Evolutionary conservation across 2,888 invertebrate species (phyloP).

Genomic region (Sturmia bella): DNA sequence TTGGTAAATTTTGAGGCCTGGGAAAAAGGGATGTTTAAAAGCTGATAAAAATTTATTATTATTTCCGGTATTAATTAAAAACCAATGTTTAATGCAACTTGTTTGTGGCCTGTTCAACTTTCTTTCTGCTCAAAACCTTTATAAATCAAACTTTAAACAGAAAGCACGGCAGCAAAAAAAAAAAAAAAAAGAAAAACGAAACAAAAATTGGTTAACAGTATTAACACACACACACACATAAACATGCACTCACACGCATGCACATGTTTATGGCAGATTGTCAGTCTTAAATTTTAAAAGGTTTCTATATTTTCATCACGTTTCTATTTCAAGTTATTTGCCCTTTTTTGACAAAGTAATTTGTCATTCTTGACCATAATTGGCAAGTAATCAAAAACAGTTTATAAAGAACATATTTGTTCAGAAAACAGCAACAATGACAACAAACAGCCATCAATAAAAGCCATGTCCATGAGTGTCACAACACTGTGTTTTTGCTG

Average conservation of each 20-base stretch:
- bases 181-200: too few relatives aligned
- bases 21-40: conserved; percentile 58
- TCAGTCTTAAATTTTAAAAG: not conserved
- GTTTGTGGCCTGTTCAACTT: conserved; percentile 11
- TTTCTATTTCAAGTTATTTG: conserved; percentile 57
- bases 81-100: not conserved
- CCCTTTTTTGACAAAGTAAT: conserved; percentile 62
- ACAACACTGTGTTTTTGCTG: conserved; percentile 12
- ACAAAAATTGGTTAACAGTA: too few relatives aligned
- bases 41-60: conserved; percentile 60
- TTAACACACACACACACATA: not conserved
- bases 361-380: conserved; percentile 68
- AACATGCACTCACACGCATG: not conserved
- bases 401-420: conserved; percentile 54
- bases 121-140: conserved; percentile 15
- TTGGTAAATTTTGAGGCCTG: conserved; percentile 28
- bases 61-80: conserved; percentile 66
- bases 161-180: too few relatives aligned
- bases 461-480: conserved; percentile 38
- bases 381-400: conserved; percentile 67
- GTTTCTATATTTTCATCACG: conserved; percentile 58
- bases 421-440: conserved; percentile 11
- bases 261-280: too few relatives aligned
- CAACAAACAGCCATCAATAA: conserved; percentile 31
- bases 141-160: conserved; percentile 2